Percentiles rank a stretch among this genome's conserved stretches.
Conservation (phyloP, 1,140 invertebrate species). For the Sinella curviseta region DNA sequence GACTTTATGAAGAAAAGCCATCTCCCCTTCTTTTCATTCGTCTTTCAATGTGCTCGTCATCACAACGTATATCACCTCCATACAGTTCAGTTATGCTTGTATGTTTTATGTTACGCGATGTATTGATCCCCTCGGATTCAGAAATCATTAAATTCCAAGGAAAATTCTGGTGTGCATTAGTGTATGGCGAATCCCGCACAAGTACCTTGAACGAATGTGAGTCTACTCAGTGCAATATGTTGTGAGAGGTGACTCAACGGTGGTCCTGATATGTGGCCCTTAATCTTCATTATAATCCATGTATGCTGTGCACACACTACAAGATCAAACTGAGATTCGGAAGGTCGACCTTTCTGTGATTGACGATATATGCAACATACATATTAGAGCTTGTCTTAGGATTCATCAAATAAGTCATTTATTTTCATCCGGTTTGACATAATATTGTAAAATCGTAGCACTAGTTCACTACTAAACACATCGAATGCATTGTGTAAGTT, state of each 20-base stretch:
- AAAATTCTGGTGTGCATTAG: too few species aligned
- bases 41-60: background rate
- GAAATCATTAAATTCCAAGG: slow-evolving; percentile 12
- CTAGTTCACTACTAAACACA: background rate
- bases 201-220: slow-evolving; percentile 14
- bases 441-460: slow-evolving; percentile 19
- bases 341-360: too few species aligned
- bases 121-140: background rate
- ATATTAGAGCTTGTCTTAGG: background rate
- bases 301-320: background rate
- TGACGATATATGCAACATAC: background rate
- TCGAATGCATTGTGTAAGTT: background rate
- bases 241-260: slow-evolving; percentile 10
- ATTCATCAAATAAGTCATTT: background rate
- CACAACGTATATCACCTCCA: background rate
- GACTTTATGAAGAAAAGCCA: background rate
- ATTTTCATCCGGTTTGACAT: background rate
- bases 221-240: too few species aligned
- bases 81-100: too few species aligned
- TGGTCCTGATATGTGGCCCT: slow-evolving; percentile 19
- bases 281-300: background rate
- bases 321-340: background rate
- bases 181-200: too few species aligned
- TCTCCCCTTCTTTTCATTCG: background rate
- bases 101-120: background rate